A percentile compares a stretch with the other conserved stretches of the same genome.
phyloP scores from a whole-genome alignment of 2,888 invertebrate species.

The Brachyptera putata region DNA sequence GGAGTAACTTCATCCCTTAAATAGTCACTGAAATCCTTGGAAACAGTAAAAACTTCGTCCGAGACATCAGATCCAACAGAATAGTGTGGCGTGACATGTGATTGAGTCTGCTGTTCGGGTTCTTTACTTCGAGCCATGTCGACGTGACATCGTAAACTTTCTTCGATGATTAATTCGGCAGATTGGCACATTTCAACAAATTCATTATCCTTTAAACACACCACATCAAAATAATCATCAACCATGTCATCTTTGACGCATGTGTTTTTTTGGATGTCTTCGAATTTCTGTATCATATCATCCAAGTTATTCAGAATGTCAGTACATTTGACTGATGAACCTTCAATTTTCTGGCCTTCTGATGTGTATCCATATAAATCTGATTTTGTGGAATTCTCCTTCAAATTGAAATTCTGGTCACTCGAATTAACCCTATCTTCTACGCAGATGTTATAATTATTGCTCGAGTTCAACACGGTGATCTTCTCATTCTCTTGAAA shows the following conservation, averaged over 20 bases:
- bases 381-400: too few relatives aligned
- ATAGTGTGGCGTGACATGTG: not conserved
- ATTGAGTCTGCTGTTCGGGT: not conserved
- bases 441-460: too few relatives aligned
- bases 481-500: too few relatives aligned
- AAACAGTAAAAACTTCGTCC: constrained; percentile 23
- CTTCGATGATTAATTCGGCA: constrained; percentile 7
- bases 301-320: constrained; percentile 14
- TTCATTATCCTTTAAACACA: not conserved
- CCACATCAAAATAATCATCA: not conserved
- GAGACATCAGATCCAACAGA: constrained; percentile 26
- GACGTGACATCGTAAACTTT: not conserved
- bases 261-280: constrained; percentile 8
- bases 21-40: not conserved
- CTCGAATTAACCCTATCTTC: too few relatives aligned
- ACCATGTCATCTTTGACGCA: not conserved
- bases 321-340: too few relatives aligned
- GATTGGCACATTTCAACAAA: constrained; percentile 6
- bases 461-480: too few relatives aligned
- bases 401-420: too few relatives aligned
- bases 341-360: too few relatives aligned
- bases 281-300: constrained; percentile 11
- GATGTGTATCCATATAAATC: too few relatives aligned
- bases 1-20: not conserved
- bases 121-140: not conserved